Conservation (phyloP, 1,140 invertebrate species). For the Drosophila gunungcola region DNA sequence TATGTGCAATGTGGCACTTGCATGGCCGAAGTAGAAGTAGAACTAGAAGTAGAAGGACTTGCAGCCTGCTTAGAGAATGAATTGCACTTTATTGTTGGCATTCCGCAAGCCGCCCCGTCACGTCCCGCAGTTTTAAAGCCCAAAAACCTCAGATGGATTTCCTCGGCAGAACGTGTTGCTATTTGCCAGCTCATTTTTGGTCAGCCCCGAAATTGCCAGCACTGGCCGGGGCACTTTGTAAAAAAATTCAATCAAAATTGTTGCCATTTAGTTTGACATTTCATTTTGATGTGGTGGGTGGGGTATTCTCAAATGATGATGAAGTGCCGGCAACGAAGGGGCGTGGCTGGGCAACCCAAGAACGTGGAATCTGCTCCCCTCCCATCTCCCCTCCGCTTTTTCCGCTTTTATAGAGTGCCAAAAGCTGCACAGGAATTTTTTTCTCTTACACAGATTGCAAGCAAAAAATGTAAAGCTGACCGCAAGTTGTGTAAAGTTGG, state of each 20-base stretch:
- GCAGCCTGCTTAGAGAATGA: constrained; percentile 70
- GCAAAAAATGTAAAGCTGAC: constrained; percentile 64
- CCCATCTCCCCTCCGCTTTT: neutral
- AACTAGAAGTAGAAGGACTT: constrained; percentile 32
- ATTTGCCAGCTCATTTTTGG: constrained; percentile 44
- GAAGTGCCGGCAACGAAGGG: constrained; percentile 60
- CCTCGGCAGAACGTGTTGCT: constrained; percentile 60
- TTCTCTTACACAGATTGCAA: constrained; percentile 38
- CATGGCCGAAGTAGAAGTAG: constrained; percentile 3
- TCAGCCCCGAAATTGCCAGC: constrained; percentile 41
- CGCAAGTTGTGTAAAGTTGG: constrained; percentile 64
- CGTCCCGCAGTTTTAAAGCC: constrained; percentile 56
- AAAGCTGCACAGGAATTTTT: constrained; percentile 62
- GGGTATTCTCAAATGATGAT: constrained; percentile 67
- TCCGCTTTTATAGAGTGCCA: constrained; percentile 69
- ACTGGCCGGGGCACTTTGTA: constrained; percentile 31
- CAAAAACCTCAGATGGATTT: constrained; percentile 66
- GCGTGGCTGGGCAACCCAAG: constrained; percentile 31
- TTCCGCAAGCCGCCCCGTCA: constrained; percentile 62
- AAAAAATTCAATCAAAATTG: constrained; percentile 83
- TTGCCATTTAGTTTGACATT: constrained; percentile 83
- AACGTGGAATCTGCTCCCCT: constrained; percentile 1
- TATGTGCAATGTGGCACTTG: constrained; percentile 20
- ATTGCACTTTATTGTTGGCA: constrained; percentile 78
- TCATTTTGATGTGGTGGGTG: constrained; percentile 67